Conservation (phyloP, 2,113 vertebrate genomes). For the Atherinomorus stipes region DNA sequence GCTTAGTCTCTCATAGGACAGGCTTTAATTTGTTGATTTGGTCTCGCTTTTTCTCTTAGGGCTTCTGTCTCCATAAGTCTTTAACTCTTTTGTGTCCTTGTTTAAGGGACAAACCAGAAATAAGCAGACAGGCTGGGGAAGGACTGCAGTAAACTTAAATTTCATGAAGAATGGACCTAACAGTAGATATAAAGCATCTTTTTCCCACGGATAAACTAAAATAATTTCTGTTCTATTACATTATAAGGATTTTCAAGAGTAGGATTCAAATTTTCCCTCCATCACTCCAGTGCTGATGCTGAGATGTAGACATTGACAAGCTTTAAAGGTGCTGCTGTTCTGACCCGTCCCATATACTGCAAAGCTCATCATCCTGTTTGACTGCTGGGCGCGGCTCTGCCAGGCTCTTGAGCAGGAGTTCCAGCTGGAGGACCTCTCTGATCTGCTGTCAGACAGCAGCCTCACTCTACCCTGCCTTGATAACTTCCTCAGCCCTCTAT, state of each 20-base stretch:
- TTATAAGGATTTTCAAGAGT: background rate
- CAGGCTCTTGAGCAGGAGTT: conserved; percentile 61
- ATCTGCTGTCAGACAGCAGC: conserved; percentile 80
- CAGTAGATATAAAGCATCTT: background rate
- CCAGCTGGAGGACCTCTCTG: conserved; percentile 75
- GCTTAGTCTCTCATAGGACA: conserved; percentile 79
- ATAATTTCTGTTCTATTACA: no score
- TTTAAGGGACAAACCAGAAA: conserved; percentile 21
- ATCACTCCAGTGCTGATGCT: background rate
- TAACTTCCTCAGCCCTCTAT: conserved; percentile 74
- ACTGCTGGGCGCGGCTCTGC: conserved; percentile 57
- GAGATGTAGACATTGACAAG: conserved; percentile 5
- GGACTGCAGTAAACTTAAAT: background rate
- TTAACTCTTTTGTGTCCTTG: conserved; percentile 63
- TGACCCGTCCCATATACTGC: conserved; percentile 43
- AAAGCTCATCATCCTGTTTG: conserved; percentile 62
- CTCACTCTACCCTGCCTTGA: conserved; percentile 69
- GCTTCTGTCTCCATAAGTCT: conserved; percentile 56
- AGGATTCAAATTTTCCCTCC: background rate
- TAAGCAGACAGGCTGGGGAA: conserved; percentile 10
- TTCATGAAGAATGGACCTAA: background rate
- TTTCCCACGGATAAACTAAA: no score
- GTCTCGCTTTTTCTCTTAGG: conserved; percentile 67
- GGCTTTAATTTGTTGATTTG: conserved; percentile 80
- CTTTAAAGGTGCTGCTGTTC: conserved; percentile 27